Base-by-base conservation (phyloP, 1,140 invertebrate species). In the Leptopilina clavipes region DNA sequence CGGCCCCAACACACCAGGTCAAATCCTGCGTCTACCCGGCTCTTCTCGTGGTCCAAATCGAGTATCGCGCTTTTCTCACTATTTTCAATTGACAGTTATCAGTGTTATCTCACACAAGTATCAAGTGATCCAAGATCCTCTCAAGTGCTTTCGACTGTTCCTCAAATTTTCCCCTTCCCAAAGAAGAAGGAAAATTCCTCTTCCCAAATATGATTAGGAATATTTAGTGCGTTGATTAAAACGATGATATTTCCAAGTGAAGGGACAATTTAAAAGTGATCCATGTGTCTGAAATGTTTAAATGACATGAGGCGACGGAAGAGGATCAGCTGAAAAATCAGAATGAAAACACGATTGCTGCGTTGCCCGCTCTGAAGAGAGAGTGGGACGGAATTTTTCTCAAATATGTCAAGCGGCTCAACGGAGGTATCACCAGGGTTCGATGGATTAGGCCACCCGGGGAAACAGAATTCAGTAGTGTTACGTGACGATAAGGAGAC, bases 1-100 rank as follows among this genome's bases (percentile, higher is more conserved):
- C 81, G 83, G 81, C 81, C 80, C 80, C 75, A 83, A 86, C 83
- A 84, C 86, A 82, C 83, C 86, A 80, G 79, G 82, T 87, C 82
- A 78, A 87, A 85, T 82, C 82, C 77, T 84, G 82, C 79, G 78
- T 79, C 80, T 77, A 56, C 75, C 78, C 76, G 81, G 70, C 74
- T 76, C 40, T 73, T 76, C 72, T 73, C 71, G 76, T 40, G 70
- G 44, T 59, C 31, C 45, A 31, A 40, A 52, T 43, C 77, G 70
- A 71, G 78, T 70, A 12, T 70, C 72, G 76, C 71, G 78, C 72
- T 56, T 71, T 31, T 65, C 11, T 22, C 19, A 8, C 18, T 59
- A 40, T 25, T 72, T 72, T 40, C 52, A 18, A 75, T 77, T 19
- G 72, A 77, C 74, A 43, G 56, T 52, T 45, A 37, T 19, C 19